Base-by-base conservation (phyloP, 2,888 invertebrate species). In the Ophioninae sp. region DNA sequence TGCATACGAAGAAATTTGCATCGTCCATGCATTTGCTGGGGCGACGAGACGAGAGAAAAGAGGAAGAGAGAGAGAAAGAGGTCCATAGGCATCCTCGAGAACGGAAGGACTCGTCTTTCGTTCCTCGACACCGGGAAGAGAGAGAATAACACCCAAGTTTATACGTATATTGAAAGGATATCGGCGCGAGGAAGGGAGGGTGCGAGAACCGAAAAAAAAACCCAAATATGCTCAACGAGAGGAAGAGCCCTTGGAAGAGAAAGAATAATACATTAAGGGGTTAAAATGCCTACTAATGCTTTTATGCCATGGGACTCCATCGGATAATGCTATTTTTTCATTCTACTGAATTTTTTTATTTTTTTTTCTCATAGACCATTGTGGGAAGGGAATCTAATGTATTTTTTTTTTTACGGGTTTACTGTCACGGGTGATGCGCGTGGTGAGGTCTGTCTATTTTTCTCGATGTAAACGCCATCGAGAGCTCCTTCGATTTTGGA, bases 1-100 rank as follows among this genome's bases (percentile, higher is more conserved):
- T 92, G 90, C 91, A 92, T 91, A 91, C 88, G 91, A 89, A 89
- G 92, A 91, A 91, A 93, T 93, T 93, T 93, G 92, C 93, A 93
- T 93, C 91, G 89, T 88, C 87, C 89, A 87, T 89, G 89, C 89
- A 90, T 90, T 89, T 88, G 89, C 85, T 85, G 70, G 61, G 74
- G 76, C 64, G 67, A 78, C 75, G 74, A 78, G 79, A 82, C 61
- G 77, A 83, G 50, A 74, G 61, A 57, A 57, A 59, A 50, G 86
- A 81, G 85, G 84, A 82, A 85, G 80, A 81, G 83, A 87, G 68
- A 83, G 86, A 80, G 86, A 75, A 81, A 85, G 81, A 69, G 81
- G 81, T 68, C 85, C 84, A 80, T 56, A 67, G 68, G 72, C 81
- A 72, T 79, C 79, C 72, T 76, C 72, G 75, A 67, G 57, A 41